Evolutionary conservation across 2,888 invertebrate species (phyloP).

Genomic region (Phrixothrix hirtus): DNA sequence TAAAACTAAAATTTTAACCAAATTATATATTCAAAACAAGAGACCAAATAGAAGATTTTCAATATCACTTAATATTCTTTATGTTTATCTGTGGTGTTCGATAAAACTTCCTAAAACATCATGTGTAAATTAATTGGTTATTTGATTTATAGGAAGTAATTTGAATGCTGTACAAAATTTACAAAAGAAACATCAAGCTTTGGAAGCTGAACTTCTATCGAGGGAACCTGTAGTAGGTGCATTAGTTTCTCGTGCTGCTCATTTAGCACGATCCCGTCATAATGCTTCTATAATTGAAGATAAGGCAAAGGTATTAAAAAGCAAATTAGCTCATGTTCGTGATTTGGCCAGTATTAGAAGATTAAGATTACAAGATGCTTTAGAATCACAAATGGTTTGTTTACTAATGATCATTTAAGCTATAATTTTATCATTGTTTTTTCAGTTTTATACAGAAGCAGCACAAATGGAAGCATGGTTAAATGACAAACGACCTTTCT

Average conservation of each 20-base stretch:
- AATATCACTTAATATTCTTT: too few species aligned
- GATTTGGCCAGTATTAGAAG: slow-evolving; percentile 75
- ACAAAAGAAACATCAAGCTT: slow-evolving; percentile 89
- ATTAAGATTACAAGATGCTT: slow-evolving; percentile 74
- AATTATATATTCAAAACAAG: too few species aligned
- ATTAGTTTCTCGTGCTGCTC: slow-evolving; percentile 72
- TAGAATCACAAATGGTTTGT: slow-evolving; percentile 78
- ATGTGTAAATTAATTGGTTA: too few species aligned
- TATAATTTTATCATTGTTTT: slow-evolving; percentile 11
- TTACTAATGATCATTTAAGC: neutral
- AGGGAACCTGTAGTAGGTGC: slow-evolving; percentile 82
- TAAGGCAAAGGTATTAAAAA: slow-evolving; percentile 68
- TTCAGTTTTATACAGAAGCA: slow-evolving; percentile 84
- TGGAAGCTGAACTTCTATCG: slow-evolving; percentile 87
- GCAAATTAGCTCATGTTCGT: slow-evolving; percentile 70
- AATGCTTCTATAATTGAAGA: slow-evolving; percentile 75
- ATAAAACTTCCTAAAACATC: too few species aligned
- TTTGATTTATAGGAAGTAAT: slow-evolving; percentile 44
- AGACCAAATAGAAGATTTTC: too few species aligned
- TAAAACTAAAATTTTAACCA: too few species aligned
- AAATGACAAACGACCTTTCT: slow-evolving; percentile 75
- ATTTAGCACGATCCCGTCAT: slow-evolving; percentile 83
- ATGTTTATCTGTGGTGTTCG: too few species aligned
- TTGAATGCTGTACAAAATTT: slow-evolving; percentile 82
- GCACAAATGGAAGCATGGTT: slow-evolving; percentile 94